Percentiles rank a stretch among this genome's conserved stretches.
Conservation (phyloP, 2,113 vertebrate genomes). For the Trogon surrucura region DNA sequence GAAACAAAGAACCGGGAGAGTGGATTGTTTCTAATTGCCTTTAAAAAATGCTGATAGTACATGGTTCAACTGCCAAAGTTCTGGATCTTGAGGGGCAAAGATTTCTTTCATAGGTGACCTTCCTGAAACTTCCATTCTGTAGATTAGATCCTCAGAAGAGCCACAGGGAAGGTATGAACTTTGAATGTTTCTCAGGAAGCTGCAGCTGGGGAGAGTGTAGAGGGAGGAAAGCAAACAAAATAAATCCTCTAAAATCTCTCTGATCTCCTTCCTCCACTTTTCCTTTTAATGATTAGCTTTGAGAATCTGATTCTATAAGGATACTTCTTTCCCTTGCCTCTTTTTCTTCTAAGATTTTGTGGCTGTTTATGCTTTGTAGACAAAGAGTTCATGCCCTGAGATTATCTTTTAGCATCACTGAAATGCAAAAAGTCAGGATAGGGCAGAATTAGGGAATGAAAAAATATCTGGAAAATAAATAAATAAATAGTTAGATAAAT, state of each 20-base stretch:
- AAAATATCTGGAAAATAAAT: background rate
- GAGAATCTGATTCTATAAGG: background rate
- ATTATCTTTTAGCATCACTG: background rate
- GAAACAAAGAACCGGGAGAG: background rate
- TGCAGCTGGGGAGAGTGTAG: background rate
- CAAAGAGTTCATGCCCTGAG: background rate
- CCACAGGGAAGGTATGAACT: background rate
- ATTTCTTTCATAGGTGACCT: background rate
- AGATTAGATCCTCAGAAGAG: background rate
- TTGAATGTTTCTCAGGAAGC: background rate
- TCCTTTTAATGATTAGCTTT: constrained; percentile 16
- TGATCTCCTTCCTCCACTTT: background rate
- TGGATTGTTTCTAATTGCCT: background rate
- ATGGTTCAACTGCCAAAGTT: background rate
- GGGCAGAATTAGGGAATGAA: background rate
- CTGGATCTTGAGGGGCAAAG: background rate
- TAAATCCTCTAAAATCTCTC: background rate
- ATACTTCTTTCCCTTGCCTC: background rate
- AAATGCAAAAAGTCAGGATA: background rate
- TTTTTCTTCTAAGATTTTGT: background rate
- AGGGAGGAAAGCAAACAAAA: background rate
- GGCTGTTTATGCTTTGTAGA: background rate
- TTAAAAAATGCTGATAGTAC: background rate
- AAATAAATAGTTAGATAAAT: background rate
- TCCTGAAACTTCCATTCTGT: background rate